Evolutionary conservation across 1,140 invertebrate species (phyloP), one percentile per base, ranked within the genome.

Genomic region (Tetragnatha versicolor): DNA sequence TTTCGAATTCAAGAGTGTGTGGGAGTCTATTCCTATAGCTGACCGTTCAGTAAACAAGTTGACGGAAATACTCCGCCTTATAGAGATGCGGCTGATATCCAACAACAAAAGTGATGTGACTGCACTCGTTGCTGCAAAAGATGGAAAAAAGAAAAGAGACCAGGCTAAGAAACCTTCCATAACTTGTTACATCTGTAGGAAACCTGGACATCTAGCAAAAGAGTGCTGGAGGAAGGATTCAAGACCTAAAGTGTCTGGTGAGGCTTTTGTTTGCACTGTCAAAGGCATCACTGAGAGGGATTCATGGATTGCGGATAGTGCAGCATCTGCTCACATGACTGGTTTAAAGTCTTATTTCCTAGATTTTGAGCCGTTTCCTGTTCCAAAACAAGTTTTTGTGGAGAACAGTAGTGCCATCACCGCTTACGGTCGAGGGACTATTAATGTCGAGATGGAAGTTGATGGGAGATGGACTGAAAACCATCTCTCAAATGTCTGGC

Each of bases 1-100:
- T 25, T 45, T 65, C 5, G 61, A 45, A 22, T 65, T 45, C 35
- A 65, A 65, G 20, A 65, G 61, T 42, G 37, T 45, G 35, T 42
- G 61, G 20, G 61, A 65, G 22, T 65, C 35, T 14, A 27, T 65
- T 25, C 20, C 35, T 2, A 25, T 42, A 9, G 22, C 14, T 25
- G 61, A 65, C 12, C 4, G 9, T 37, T 25, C 35, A 22, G 35
- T 39, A 2, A 65, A 42, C n/a, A 42, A 39, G 27, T 42, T 65
- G n/a, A 65, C 61, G 14, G 35, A 65, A 12, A 65, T 33, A 42
- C 37, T 65, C 12, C 33, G 37, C 20, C 20, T 65, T 3, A 42
- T 65, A 10, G 60, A 65, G 29, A 65, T 65, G 60, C 4, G 60
- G 3, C 10, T 65, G 12, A n/a, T 22, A 20, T 31, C 20, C 2